Percentiles rank a stretch among this genome's conserved stretches.
Conservation (phyloP, 2,113 vertebrate genomes). For the Phaetusa simplex region DNA sequence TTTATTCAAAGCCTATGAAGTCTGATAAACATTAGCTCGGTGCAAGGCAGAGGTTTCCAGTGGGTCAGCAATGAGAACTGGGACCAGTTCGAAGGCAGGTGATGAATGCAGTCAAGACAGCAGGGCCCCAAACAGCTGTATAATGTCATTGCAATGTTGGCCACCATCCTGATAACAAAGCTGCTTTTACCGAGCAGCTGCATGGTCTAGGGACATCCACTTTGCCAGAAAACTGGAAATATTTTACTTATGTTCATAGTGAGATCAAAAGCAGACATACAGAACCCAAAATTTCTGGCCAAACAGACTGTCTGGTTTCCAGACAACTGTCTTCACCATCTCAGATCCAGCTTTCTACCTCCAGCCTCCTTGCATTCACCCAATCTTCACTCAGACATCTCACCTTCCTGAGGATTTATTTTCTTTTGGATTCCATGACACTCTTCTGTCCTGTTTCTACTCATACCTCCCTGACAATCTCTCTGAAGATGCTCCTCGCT, state of each 20-base stretch:
- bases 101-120: background rate
- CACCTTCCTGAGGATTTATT: background rate
- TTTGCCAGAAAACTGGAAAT: slow-evolving; percentile 52
- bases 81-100: slow-evolving; percentile 28
- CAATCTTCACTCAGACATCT: background rate
- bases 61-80: background rate
- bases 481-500: background rate
- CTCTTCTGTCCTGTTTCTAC: background rate
- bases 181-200: slow-evolving; percentile 41
- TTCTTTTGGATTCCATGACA: background rate
- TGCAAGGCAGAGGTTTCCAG: slow-evolving; percentile 11
- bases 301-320: slow-evolving; percentile 6
- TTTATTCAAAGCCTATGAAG: slow-evolving; percentile 8
- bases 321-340: background rate
- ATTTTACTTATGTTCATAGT: slow-evolving; percentile 21
- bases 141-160: slow-evolving; percentile 35
- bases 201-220: slow-evolving; percentile 14
- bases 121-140: slow-evolving; percentile 27
- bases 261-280: slow-evolving; percentile 50
- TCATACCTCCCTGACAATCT: background rate
- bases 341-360: background rate
- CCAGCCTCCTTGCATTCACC: background rate
- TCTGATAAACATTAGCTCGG: background rate
- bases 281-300: slow-evolving; percentile 17
- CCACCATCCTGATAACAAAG: slow-evolving; percentile 34